Evolutionary conservation across 2,113 vertebrate genomes (phyloP).

Genomic region (Lampris megalopsis): DNA sequence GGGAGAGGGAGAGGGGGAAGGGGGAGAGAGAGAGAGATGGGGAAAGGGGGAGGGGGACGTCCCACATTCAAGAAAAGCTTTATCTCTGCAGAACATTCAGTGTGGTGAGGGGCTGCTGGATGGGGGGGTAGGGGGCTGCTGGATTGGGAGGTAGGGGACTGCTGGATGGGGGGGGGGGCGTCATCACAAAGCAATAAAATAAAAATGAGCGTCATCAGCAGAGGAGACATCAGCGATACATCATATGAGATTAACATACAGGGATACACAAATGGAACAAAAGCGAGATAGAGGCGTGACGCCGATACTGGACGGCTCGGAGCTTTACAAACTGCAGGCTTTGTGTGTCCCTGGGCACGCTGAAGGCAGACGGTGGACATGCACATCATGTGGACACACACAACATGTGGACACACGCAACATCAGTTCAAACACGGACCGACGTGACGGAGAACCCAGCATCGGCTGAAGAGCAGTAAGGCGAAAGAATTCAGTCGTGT

Average conservation of each 20-base stretch:
- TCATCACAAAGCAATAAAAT: too few species aligned
- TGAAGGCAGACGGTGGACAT: conserved; percentile 54
- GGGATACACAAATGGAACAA: conserved; percentile 26
- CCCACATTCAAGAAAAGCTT: background rate
- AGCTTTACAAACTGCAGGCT: background rate
- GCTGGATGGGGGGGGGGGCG: too few species aligned
- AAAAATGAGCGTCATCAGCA: conserved; percentile 47
- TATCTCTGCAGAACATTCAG: conserved; percentile 20
- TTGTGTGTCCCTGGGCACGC: conserved; percentile 60
- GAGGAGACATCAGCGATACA: conserved; percentile 49
- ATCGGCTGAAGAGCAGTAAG: conserved; percentile 50
- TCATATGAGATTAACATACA: conserved; percentile 55
- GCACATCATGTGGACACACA: conserved; percentile 34
- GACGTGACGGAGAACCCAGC: too few species aligned
- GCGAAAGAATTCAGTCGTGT: conserved; percentile 41
- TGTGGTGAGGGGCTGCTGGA: too few species aligned
- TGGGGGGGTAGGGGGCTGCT: too few species aligned
- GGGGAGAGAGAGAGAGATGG: conserved; percentile 9
- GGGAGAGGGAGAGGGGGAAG: background rate
- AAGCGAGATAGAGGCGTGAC: conserved; percentile 12
- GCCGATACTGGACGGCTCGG: background rate
- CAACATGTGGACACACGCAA: conserved; percentile 40
- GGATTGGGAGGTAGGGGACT: too few species aligned
- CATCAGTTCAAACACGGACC: background rate
- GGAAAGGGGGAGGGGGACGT: background rate